These are phyloP conservation scores for fruit fly (Drosophila melanogaster) DNA, from an alignment of 1,140 invertebrate species.

Conservation along the genomic window DNA sequence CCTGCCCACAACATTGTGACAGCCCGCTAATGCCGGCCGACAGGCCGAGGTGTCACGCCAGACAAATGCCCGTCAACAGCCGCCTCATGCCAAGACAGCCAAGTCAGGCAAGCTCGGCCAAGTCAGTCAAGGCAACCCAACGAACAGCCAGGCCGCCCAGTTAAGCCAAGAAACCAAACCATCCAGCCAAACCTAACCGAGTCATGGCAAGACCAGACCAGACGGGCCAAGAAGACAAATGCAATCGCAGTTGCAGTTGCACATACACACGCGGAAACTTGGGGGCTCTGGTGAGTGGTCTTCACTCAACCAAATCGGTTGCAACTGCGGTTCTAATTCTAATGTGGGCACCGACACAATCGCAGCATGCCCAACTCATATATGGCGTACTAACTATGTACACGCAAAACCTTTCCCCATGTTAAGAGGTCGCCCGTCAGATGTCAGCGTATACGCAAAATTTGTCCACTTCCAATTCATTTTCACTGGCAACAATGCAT, in stretches of 20 bases:
- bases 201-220: slow-evolving; percentile 20
- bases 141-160: background rate
- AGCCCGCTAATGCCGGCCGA: slow-evolving; percentile 24
- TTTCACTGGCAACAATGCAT: slow-evolving; percentile 1
- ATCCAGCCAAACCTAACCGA: slow-evolving; percentile 27
- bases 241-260: slow-evolving; percentile 47
- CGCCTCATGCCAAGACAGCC: slow-evolving; percentile 41
- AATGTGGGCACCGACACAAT: background rate
- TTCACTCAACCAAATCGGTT: background rate
- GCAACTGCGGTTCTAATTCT: slow-evolving; percentile 5
- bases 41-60: slow-evolving; percentile 51
- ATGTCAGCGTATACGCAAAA: slow-evolving; percentile 16
- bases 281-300: no score
- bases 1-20: slow-evolving; percentile 11
- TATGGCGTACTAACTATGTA: background rate
- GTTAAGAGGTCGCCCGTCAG: slow-evolving; percentile 11
- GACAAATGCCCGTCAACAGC: slow-evolving; percentile 64
- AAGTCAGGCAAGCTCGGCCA: no score
- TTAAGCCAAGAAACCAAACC: background rate
- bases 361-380: no score
- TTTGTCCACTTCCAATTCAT: slow-evolving; percentile 1
- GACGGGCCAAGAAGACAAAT: slow-evolving; percentile 39
- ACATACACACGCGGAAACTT: background rate
- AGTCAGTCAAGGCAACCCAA: background rate
- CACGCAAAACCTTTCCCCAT: background rate